A percentile compares a stretch with the other conserved stretches of the same genome.
Conservation (phyloP, 1,140 invertebrate genomes). For the Neodiprion pinetum region DNA sequence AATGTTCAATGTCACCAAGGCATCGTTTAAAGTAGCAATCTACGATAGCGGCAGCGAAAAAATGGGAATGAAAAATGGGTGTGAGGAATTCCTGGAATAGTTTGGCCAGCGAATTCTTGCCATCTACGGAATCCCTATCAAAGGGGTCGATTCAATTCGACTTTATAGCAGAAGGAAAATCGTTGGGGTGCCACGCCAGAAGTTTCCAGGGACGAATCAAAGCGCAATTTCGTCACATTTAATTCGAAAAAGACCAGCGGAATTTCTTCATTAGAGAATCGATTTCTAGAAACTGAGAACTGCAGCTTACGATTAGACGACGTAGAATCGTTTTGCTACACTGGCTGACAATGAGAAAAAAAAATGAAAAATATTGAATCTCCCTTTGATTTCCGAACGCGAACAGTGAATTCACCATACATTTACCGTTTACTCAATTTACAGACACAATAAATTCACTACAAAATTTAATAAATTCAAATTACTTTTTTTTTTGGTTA, state of each 20-base stretch:
- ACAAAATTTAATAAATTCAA: no score
- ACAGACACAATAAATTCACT: no score
- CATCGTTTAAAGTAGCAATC: neutral
- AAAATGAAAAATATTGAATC: neutral
- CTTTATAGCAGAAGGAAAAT: slow-evolving; percentile 37
- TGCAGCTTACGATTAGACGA: neutral
- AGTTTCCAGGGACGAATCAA: slow-evolving; percentile 46
- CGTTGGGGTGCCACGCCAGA: slow-evolving; percentile 34
- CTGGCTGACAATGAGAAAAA: neutral
- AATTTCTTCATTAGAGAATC: slow-evolving; percentile 1
- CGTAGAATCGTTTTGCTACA: neutral
- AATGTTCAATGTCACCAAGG: no score
- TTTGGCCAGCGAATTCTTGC: slow-evolving; percentile 20
- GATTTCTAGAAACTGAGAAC: neutral
- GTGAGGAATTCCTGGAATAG: slow-evolving; percentile 15
- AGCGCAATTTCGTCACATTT: slow-evolving; percentile 43
- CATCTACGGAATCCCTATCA: slow-evolving; percentile 43
- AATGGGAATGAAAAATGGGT: neutral
- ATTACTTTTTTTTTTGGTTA: no score
- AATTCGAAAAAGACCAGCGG: neutral
- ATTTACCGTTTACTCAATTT: no score
- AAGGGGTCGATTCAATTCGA: slow-evolving; percentile 60
- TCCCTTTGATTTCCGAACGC: neutral
- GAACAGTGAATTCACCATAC: neutral
- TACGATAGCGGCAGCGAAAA: neutral